These are phyloP conservation scores for Hemistola chrysoprasaria DNA, from an alignment of 2,888 invertebrate genomes.

Conservation along the genomic window DNA sequence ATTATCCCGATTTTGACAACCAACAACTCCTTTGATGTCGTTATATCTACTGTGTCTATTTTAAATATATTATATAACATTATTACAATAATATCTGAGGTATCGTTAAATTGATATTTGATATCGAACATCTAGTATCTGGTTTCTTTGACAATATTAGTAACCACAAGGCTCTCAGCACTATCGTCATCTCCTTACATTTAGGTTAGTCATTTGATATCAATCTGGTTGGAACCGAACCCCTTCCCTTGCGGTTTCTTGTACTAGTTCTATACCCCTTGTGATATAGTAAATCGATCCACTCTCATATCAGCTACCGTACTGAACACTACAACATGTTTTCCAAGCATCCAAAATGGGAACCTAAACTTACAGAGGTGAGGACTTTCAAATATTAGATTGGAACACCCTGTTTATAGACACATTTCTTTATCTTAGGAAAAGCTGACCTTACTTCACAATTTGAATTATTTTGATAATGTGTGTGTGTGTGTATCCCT, in stretches of 20 bases:
- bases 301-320: slow-evolving; percentile 49
- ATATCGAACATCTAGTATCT: background rate
- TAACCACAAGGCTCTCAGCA: slow-evolving; percentile 31
- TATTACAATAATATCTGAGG: too few species aligned
- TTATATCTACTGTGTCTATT: too few species aligned
- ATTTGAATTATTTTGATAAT: slow-evolving; percentile 29
- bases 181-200: slow-evolving; percentile 23
- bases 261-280: slow-evolving; percentile 24
- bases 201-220: slow-evolving; percentile 35
- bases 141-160: slow-evolving; percentile 2
- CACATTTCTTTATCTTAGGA: slow-evolving; percentile 16
- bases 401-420: slow-evolving; percentile 22
- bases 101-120: too few species aligned
- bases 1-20: too few species aligned
- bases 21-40: too few species aligned
- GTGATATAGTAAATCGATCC: slow-evolving; percentile 60
- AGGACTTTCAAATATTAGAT: slow-evolving; percentile 37
- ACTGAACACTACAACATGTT: slow-evolving; percentile 70
- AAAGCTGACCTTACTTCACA: slow-evolving; percentile 7
- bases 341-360: slow-evolving; percentile 74
- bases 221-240: slow-evolving; percentile 32
- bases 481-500: slow-evolving; percentile 31
- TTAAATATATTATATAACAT: too few species aligned
- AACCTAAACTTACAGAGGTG: slow-evolving; percentile 69
- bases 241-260: slow-evolving; percentile 39